Percentiles rank a stretch among this genome's conserved stretches.
Evolutionary conservation across 2,888 invertebrate genomes (phyloP).

Genomic region (Morinoia aosen): DNA sequence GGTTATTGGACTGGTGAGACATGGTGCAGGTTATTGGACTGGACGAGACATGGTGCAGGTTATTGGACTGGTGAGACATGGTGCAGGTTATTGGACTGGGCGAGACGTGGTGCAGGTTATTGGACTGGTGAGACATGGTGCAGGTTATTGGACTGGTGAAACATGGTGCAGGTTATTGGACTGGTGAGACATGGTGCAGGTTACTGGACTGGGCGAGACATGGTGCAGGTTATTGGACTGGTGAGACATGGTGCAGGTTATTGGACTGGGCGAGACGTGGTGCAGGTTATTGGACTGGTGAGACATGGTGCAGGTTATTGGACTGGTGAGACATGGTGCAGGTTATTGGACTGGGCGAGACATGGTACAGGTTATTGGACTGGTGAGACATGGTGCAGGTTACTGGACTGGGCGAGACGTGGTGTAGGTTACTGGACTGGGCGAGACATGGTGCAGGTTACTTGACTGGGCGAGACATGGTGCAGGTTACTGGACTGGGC

Average conservation of each 20-base stretch:
- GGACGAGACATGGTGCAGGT: no score
- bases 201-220: neutral
- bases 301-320: no score
- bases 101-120: neutral
- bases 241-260: neutral
- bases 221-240: neutral
- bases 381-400: no score
- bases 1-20: no score
- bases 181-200: neutral
- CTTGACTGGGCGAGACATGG: no score
- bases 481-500: no score
- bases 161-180: neutral
- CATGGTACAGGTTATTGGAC: no score
- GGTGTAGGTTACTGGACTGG: no score
- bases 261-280: neutral
- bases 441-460: no score
- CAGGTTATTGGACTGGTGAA: neutral
- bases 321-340: no score
- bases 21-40: no score
- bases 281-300: neutral
- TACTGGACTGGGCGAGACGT: no score
- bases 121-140: neutral
- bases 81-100: neutral
- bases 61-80: neutral
- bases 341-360: neutral